Percentiles rank a stretch among this genome's conserved stretches.
These are phyloP conservation scores for Papilio demoleus DNA, from an alignment of 2,888 invertebrate species.

Conservation along the genomic window DNA sequence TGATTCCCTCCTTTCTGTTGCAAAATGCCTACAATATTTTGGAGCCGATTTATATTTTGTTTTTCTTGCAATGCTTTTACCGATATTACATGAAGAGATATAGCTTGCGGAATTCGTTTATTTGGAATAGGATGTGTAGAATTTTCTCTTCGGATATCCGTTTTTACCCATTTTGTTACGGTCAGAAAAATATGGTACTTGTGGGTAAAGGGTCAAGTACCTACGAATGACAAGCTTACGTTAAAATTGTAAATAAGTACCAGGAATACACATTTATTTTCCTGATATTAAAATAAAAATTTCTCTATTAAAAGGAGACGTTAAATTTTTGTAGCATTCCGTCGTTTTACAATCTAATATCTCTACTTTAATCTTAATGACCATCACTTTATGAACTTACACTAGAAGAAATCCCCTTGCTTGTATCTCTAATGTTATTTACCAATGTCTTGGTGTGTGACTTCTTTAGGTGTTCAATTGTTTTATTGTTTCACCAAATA, in stretches of 20 bases:
- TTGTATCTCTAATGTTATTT: conserved; percentile 7
- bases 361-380: not conserved
- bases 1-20: conserved; percentile 44
- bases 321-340: not conserved
- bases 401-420: not conserved
- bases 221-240: not conserved
- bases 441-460: conserved; percentile 8
- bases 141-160: not conserved
- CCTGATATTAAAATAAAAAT: too few relatives aligned
- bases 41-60: conserved; percentile 38
- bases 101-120: conserved; percentile 43
- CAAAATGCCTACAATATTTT: conserved; percentile 38
- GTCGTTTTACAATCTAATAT: not conserved
- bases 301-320: too few relatives aligned
- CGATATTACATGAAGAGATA: conserved; percentile 44
- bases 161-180: not conserved
- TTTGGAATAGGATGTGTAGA: conserved; percentile 28
- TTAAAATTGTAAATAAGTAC: too few relatives aligned
- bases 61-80: conserved; percentile 45
- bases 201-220: not conserved
- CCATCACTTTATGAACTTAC: not conserved
- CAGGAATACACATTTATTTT: too few relatives aligned
- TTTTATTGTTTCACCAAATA: conserved; percentile 9
- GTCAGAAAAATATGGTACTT: not conserved
- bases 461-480: conserved; percentile 7